These are phyloP conservation scores for Orussus abietinus DNA, from an alignment of 1,140 invertebrate species.

Conservation along the genomic window DNA sequence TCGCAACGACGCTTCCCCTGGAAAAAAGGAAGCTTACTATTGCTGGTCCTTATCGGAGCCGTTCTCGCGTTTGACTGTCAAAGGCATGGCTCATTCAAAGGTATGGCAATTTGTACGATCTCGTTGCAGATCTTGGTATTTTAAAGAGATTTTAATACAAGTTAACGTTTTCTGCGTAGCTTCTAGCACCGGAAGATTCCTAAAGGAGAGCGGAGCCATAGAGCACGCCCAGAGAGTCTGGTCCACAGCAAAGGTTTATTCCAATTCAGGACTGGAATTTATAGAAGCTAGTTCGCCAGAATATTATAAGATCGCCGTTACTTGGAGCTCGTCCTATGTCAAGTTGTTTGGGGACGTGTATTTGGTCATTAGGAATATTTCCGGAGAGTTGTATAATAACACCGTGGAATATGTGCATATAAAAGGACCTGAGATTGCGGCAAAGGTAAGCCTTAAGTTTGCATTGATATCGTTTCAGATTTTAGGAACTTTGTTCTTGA, in stretches of 20 bases:
- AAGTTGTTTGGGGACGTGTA: constrained; percentile 58
- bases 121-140: too few relatives aligned
- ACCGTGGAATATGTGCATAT: constrained; percentile 53
- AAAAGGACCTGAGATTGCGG: constrained; percentile 61
- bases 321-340: constrained; percentile 58
- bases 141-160: background rate
- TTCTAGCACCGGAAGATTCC: constrained; percentile 55
- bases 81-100: constrained; percentile 44
- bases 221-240: constrained; percentile 60
- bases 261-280: constrained; percentile 59
- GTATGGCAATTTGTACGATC: constrained; percentile 26
- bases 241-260: constrained; percentile 55
- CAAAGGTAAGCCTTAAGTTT: constrained; percentile 52
- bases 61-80: constrained; percentile 43
- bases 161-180: constrained; percentile 46
- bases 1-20: constrained; percentile 41
- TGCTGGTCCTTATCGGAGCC: constrained; percentile 39
- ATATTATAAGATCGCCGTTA: constrained; percentile 58
- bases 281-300: constrained; percentile 64
- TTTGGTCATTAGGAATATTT: constrained; percentile 54
- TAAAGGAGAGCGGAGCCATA: constrained; percentile 60
- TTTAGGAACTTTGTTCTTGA: constrained; percentile 28
- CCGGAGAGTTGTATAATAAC: constrained; percentile 53
- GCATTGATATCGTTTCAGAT: constrained; percentile 2
- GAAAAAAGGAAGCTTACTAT: constrained; percentile 38